Conservation (phyloP, 2,888 invertebrate species). For the Anorthoa munda region DNA sequence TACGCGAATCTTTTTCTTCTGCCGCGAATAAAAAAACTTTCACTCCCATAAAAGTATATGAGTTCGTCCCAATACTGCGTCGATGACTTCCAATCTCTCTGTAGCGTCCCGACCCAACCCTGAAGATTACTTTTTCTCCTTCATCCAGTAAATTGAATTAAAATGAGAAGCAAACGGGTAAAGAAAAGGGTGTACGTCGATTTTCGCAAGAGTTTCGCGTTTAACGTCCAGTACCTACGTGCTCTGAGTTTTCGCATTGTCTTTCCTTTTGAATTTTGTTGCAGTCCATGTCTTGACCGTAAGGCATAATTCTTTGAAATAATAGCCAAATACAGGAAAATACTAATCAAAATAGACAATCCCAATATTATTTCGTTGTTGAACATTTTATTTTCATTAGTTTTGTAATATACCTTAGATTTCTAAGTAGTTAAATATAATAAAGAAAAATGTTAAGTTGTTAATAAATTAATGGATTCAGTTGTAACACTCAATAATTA, state of each 20-base stretch:
- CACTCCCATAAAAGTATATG: slow-evolving; percentile 89
- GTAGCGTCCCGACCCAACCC: slow-evolving; percentile 88
- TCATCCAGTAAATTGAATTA: slow-evolving; percentile 90
- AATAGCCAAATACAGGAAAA: not conserved
- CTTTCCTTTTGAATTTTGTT: slow-evolving; percentile 54
- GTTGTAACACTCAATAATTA: not conserved
- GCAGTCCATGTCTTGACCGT: not conserved
- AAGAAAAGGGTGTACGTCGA: slow-evolving; percentile 87
- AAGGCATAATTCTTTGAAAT: fast-evolving
- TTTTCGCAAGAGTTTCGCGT: slow-evolving; percentile 83
- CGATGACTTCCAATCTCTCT: slow-evolving; percentile 90
- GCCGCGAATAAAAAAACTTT: slow-evolving; percentile 89
- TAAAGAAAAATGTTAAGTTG: not conserved
- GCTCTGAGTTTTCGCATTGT: slow-evolving; percentile 71
- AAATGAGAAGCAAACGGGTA: slow-evolving; percentile 89
- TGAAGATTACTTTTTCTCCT: slow-evolving; percentile 89
- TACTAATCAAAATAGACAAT: not conserved
- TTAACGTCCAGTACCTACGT: slow-evolving; percentile 77
- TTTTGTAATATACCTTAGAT: not conserved
- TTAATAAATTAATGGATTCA: not conserved
- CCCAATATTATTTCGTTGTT: not conserved
- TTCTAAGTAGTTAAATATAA: not conserved
- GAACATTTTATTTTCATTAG: not conserved
- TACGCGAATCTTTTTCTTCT: slow-evolving; percentile 86
- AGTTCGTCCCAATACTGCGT: slow-evolving; percentile 89